These are phyloP conservation scores for Zeugodacus cucurbitae DNA, from an alignment of 1,140 invertebrate species.

Conservation along the genomic window DNA sequence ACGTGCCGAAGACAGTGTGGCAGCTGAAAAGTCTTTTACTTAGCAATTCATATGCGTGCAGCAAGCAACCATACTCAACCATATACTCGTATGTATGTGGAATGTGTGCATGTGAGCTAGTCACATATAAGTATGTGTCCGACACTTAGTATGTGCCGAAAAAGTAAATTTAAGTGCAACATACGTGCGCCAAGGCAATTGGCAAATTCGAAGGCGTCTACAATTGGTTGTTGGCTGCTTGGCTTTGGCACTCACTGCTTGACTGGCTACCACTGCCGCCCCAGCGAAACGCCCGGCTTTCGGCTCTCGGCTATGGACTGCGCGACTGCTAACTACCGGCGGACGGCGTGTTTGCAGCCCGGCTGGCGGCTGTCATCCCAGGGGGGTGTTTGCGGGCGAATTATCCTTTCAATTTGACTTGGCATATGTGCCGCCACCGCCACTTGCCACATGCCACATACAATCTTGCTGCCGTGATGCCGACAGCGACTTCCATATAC, in stretches of 20 bases:
- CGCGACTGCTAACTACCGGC: constrained; percentile 30
- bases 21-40: constrained; percentile 23
- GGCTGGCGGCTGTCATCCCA: constrained; percentile 49
- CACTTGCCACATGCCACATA: not conserved
- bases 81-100: not conserved
- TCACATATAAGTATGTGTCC: not conserved
- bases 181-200: constrained; percentile 65
- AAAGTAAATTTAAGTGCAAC: constrained; percentile 64
- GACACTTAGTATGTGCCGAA: constrained; percentile 28
- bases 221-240: constrained; percentile 59
- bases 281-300: constrained; percentile 46
- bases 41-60: constrained; percentile 30
- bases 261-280: not conserved
- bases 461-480: not conserved
- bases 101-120: not conserved
- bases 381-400: constrained; percentile 65
- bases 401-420: constrained; percentile 67
- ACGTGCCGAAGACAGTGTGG: constrained; percentile 28
- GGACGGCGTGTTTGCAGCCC: constrained; percentile 5
- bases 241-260: not conserved
- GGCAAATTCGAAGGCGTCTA: constrained; percentile 65
- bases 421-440: constrained; percentile 59
- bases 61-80: not conserved
- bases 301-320: constrained; percentile 42
- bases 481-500: constrained; percentile 35